Evolutionary conservation across 2,797 vertebrate species (phyloP).

Genomic region (Fringilla coelebs): DNA sequence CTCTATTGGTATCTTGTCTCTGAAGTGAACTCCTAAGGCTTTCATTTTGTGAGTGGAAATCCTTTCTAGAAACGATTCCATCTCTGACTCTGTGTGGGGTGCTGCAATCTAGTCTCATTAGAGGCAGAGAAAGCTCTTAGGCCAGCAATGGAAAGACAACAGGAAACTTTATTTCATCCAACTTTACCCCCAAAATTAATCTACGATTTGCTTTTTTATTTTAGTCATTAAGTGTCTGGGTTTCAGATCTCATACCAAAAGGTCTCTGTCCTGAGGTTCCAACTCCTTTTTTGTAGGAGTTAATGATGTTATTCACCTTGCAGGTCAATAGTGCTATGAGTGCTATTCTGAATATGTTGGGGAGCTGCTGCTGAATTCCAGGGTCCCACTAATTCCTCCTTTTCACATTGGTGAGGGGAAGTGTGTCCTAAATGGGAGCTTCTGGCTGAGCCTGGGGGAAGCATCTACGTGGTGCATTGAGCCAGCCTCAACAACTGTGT

Average conservation of each 20-base stretch:
- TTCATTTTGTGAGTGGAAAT: constrained; percentile 64
- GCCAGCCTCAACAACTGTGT: background rate
- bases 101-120: constrained; percentile 58
- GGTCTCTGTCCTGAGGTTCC: background rate
- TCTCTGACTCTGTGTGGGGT: constrained; percentile 49
- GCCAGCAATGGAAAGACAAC: constrained; percentile 45
- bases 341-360: background rate
- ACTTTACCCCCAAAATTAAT: constrained; percentile 14
- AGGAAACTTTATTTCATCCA: constrained; percentile 50
- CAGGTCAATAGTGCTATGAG: background rate
- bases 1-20: constrained; percentile 70
- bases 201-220: background rate
- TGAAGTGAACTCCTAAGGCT: constrained; percentile 68
- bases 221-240: background rate
- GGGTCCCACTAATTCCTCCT: background rate
- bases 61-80: constrained; percentile 50
- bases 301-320: background rate
- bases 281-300: background rate
- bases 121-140: constrained; percentile 42
- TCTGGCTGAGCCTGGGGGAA: background rate
- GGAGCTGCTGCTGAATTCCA: background rate
- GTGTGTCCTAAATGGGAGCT: background rate
- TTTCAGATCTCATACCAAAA: constrained; percentile 8
- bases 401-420: background rate
- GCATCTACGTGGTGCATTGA: background rate